Percentiles rank a stretch among this genome's conserved stretches.
phyloP scores from a whole-genome alignment of 2,113 vertebrate genomes.

The Centropus unirufus region DNA sequence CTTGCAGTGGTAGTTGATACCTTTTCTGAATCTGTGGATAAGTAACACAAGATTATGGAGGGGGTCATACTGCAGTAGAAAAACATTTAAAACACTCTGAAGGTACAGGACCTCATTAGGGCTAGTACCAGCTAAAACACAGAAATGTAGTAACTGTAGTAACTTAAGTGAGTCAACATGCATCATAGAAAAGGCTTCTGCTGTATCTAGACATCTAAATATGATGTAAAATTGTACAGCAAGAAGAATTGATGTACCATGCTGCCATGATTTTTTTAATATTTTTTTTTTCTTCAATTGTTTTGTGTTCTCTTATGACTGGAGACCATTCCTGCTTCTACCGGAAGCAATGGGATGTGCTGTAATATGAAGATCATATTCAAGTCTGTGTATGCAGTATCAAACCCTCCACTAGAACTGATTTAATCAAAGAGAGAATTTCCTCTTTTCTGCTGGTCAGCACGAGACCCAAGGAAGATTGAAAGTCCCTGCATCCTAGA shows the following conservation, averaged over 20 bases:
- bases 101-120: neutral
- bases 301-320: neutral
- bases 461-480: neutral
- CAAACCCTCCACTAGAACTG: neutral
- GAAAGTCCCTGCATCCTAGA: neutral
- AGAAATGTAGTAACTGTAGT: neutral
- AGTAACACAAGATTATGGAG: neutral
- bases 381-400: neutral
- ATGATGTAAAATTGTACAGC: neutral
- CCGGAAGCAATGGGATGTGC: neutral
- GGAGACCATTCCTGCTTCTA: neutral
- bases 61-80: neutral
- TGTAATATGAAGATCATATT: neutral
- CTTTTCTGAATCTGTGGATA: neutral
- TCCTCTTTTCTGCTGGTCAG: conserved; percentile 4
- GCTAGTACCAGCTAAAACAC: neutral
- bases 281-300: neutral
- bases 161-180: neutral
- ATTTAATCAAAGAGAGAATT: conserved; percentile 19
- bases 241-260: neutral
- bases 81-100: neutral
- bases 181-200: neutral
- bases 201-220: neutral
- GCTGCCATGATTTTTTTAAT: neutral
- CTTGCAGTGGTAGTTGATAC: neutral